Conservation (phyloP, 2,888 invertebrate species). For the Frankliniella intonsa region DNA sequence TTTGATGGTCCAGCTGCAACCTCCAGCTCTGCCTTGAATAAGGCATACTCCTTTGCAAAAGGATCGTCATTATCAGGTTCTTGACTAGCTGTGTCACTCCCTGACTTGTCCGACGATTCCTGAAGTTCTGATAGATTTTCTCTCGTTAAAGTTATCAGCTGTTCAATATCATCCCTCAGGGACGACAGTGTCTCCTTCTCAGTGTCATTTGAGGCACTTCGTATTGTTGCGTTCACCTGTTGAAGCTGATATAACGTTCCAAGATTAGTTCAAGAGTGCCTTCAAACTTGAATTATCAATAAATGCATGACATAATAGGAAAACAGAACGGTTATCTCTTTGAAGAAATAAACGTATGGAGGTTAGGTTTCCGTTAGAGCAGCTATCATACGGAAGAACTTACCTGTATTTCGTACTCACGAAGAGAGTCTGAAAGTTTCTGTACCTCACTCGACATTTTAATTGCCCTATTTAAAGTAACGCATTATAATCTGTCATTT, state of each 20-base stretch:
- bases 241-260: not conserved
- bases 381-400: too few species aligned
- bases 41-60: conserved; percentile 58
- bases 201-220: conserved; percentile 39
- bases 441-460: too few species aligned
- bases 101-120: conserved; percentile 36
- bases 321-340: too few species aligned
- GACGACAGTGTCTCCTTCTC: conserved; percentile 56
- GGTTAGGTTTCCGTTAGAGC: too few species aligned
- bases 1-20: conserved; percentile 46
- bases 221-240: not conserved
- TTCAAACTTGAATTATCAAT: too few species aligned
- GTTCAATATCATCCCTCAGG: conserved; percentile 60
- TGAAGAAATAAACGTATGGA: too few species aligned
- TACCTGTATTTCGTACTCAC: too few species aligned
- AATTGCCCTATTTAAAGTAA: too few species aligned
- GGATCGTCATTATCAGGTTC: conserved; percentile 41
- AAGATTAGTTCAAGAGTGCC: too few species aligned
- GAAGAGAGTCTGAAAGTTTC: too few species aligned
- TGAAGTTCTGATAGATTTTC: conserved; percentile 51
- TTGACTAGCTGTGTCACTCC: conserved; percentile 34
- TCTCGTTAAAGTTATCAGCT: conserved; percentile 63
- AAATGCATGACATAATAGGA: too few species aligned
- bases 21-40: conserved; percentile 56
- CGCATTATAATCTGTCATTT: too few species aligned